These are phyloP conservation scores for Chionomys nivalis DNA, from an alignment of 2,113 vertebrate genomes.

Conservation along the genomic window DNA sequence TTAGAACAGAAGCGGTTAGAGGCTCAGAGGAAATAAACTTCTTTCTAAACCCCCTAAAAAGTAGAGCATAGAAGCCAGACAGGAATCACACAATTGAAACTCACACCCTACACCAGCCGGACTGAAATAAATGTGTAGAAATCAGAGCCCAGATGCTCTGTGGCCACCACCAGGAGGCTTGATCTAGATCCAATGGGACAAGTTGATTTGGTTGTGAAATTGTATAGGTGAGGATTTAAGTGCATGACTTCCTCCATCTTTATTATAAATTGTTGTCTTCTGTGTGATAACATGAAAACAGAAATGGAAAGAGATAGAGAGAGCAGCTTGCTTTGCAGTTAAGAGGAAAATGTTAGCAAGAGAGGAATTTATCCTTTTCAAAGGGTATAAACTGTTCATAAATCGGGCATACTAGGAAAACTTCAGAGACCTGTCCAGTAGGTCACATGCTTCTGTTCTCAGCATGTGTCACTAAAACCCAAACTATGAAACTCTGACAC, in stretches of 20 bases:
- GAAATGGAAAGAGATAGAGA: background rate
- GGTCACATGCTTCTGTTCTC: conserved; percentile 21
- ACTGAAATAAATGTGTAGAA: background rate
- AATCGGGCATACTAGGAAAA: conserved; percentile 8
- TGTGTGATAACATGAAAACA: background rate
- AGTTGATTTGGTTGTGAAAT: background rate
- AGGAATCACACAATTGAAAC: background rate
- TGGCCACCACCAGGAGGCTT: background rate
- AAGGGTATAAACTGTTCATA: background rate
- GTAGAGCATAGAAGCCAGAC: background rate
- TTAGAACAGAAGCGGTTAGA: background rate
- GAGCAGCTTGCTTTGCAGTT: background rate
- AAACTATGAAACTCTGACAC: background rate
- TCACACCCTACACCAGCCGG: background rate
- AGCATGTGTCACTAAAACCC: background rate
- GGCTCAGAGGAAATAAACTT: background rate
- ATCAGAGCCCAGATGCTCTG: background rate
- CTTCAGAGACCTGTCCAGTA: background rate
- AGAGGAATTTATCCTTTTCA: conserved; percentile 15
- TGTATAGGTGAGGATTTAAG: background rate
- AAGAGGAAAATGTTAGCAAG: conserved; percentile 24
- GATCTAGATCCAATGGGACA: background rate
- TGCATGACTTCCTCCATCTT: background rate
- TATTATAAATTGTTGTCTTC: background rate
- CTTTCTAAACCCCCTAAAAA: background rate